Base-by-base conservation (phyloP, 1,140 invertebrate genomes). In the Medauroidea extradentata region DNA sequence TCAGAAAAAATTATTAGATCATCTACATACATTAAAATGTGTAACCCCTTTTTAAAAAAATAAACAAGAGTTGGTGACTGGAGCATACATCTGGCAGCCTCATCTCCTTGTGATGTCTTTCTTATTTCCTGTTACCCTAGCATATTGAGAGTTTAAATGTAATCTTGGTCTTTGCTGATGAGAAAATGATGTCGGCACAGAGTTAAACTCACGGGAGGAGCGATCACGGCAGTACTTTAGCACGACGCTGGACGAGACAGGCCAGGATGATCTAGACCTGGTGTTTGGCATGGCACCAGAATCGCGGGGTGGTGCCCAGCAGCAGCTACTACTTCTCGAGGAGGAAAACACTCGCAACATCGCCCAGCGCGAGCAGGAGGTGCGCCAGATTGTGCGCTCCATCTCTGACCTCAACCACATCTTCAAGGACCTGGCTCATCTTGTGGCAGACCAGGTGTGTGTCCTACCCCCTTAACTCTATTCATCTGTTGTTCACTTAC, bases 321-420 rank as follows among this genome's bases (percentile, higher is more conserved):
- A 88, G 62, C 87, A 90, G 65, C 75, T 93, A 64, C 72, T 92
- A 46, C 74, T 91, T 7, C 84, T 94, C 64, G 83, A 93, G 60
- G 91, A 95, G 73, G 91, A 93, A 65, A 93, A 94, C 64, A 84
- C 86, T 14, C 78, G 80, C 59, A 71, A 87, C 68, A 85, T 93
- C 0, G 78, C 85, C 54, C 86, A 94, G 65, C 81, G 94, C 57
- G 93, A 97, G 72, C 81, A 89, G 67, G 92, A 98, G 79, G 93
- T 98, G 3, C 88, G 88, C 24, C 85, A 89, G 66, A 92, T 98
- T 65, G 91, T 97, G 1, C 85, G 88, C 67, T 96, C 93, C 5
- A 96, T 98, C 68, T 81, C 90, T 27, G 94, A 98, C 73, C 80
- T 98, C 41, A 97, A 97, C 75, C 85, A 93, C 63, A 90, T 98